Evolutionary conservation across 2,797 vertebrate genomes (phyloP).

Genomic region (Alcedo atthis): DNA sequence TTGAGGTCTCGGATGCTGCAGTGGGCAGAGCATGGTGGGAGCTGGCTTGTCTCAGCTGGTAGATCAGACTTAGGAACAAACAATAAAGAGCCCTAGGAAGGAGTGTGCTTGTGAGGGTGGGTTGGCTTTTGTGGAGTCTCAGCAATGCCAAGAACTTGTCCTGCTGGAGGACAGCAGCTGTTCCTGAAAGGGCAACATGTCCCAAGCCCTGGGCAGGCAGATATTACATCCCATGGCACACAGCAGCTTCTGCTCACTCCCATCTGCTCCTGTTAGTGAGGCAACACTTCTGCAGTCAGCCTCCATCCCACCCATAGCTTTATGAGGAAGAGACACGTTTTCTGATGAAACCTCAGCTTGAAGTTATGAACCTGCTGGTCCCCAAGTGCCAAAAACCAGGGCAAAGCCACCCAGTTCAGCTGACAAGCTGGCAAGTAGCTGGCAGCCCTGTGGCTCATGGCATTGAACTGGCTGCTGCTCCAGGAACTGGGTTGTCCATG

Average conservation of each 20-base stretch:
- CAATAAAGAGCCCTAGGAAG: constrained; percentile 45
- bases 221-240: neutral
- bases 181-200: neutral
- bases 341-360: neutral
- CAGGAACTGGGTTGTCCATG: neutral
- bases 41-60: neutral
- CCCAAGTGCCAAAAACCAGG: neutral
- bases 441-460: neutral
- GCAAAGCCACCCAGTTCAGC: neutral
- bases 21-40: neutral
- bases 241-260: neutral
- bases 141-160: neutral
- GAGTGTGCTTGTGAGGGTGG: neutral
- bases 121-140: neutral
- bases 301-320: neutral
- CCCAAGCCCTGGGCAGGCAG: neutral
- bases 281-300: neutral
- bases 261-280: neutral
- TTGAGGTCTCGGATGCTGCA: neutral
- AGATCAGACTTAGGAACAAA: neutral
- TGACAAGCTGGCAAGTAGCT: neutral
- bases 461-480: neutral
- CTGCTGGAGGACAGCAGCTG: neutral
- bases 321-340: neutral
- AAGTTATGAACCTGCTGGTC: neutral